Evolutionary conservation across 2,113 vertebrate species (phyloP).

Genomic region (Misgurnus mizolepis): DNA sequence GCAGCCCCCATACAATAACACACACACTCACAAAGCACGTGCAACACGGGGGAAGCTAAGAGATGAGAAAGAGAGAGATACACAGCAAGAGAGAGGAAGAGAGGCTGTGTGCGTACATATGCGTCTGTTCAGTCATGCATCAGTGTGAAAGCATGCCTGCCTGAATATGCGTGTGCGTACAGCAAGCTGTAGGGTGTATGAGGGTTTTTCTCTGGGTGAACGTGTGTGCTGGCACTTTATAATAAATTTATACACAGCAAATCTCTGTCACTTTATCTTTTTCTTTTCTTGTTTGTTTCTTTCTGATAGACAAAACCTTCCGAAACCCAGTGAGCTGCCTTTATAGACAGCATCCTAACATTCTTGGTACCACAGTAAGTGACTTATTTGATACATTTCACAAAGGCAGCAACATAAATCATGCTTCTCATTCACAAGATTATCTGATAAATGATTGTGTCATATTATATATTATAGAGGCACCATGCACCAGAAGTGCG

Average conservation of each 20-base stretch:
- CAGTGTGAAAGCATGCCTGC: slow-evolving; percentile 66
- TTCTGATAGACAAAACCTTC: slow-evolving; percentile 35
- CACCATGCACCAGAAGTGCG: too few relatives aligned
- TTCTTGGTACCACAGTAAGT: background rate
- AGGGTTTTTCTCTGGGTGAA: slow-evolving; percentile 44
- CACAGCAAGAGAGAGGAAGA: slow-evolving; percentile 35
- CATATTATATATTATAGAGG: too few relatives aligned
- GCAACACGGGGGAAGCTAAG: slow-evolving; percentile 46
- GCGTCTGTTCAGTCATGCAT: slow-evolving; percentile 61
- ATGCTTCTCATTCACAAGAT: background rate
- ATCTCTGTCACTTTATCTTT: slow-evolving; percentile 54
- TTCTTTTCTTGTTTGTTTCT: slow-evolving; percentile 61
- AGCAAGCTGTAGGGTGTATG: background rate
- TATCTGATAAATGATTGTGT: background rate
- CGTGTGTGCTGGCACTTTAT: slow-evolving; percentile 67
- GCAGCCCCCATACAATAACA: slow-evolving; percentile 58
- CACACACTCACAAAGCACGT: slow-evolving; percentile 60
- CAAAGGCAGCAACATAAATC: background rate
- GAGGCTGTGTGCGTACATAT: slow-evolving; percentile 64
- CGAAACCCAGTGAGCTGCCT: background rate
- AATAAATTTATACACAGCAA: slow-evolving; percentile 64
- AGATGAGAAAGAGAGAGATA: slow-evolving; percentile 42
- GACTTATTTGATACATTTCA: too few relatives aligned
- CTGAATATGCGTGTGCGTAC: slow-evolving; percentile 26
- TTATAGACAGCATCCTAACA: background rate